Percentiles rank a stretch among this genome's conserved stretches.
phyloP scores from a whole-genome alignment of 2,797 vertebrate species.

The Nannoperca obscura region DNA sequence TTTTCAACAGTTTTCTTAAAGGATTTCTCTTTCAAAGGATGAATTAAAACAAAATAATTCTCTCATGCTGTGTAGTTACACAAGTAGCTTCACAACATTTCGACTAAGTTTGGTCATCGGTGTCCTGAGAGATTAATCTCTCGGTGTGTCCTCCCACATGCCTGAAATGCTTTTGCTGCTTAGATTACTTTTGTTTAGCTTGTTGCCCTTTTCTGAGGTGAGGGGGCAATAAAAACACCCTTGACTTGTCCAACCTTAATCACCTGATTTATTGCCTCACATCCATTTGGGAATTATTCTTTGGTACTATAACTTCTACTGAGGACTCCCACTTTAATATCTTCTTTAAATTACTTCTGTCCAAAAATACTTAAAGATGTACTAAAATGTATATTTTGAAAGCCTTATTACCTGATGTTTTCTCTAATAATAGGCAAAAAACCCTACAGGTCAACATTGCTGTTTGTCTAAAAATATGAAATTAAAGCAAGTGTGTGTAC shows the following conservation, averaged over 20 bases:
- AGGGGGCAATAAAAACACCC: conserved; percentile 28
- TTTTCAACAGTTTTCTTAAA: too few species aligned
- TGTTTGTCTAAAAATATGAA: background rate
- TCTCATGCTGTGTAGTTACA: conserved; percentile 2
- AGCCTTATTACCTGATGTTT: background rate
- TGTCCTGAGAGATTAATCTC: conserved; percentile 43
- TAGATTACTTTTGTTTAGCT: conserved; percentile 52
- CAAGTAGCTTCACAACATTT: conserved; percentile 19
- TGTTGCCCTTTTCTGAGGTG: conserved; percentile 35
- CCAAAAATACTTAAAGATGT: background rate
- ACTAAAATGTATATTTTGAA: background rate
- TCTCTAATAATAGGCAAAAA: background rate
- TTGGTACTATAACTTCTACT: conserved; percentile 8
- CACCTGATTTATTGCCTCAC: conserved; percentile 51
- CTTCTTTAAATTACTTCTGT: background rate
- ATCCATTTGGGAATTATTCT: conserved; percentile 30
- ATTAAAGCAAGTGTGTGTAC: background rate
- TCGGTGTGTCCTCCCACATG: conserved; percentile 44
- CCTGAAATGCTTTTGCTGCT: conserved; percentile 56
- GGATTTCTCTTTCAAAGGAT: background rate
- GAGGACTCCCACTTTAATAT: conserved; percentile 21
- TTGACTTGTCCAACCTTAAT: conserved; percentile 13
- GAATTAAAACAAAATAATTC: conserved; percentile 14
- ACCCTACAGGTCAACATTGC: background rate
- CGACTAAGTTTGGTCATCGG: conserved; percentile 62